Base-by-base conservation (phyloP, 2,797 vertebrate species). In the Bovichtus variegatus region DNA sequence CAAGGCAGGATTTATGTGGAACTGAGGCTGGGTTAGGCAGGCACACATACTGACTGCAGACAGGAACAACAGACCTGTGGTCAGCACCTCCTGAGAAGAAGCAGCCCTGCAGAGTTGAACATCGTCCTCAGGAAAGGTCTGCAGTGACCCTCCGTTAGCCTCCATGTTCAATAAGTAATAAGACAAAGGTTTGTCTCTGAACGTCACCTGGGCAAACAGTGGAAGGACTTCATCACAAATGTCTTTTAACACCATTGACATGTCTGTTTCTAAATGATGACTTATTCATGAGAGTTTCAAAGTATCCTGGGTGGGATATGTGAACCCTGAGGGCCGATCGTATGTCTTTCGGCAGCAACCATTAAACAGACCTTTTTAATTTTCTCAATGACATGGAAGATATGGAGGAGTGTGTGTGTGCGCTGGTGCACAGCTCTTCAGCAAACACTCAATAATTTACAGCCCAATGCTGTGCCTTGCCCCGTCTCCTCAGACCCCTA, bases 131-230 rank as follows among this genome's bases (percentile, higher is more conserved):
- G 62, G 16, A 41, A 13, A 4, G 2, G 31, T 54, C 23, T 61
- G 53, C 2, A 29, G 2, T n/a, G 25, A 25, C 27, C 50, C 65
- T 70, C 66, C 79, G 74, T 73, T 60, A 8, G 69, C 74, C 31
- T 21, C 27, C 25, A 54, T 79, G 68, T n/a, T 92, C 78, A 80
- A 67, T 77, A 89, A 15, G 68, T 94, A 94, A 78, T 89, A 83
- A 75, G 92, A 93, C 83, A 97, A 87, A 50, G 94, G 82, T 41
- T 86, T 95, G 59, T 94, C 93, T 79, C 76, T 82, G 79, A 96
- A 96, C 0, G 75, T 94, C 83, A 96, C 94, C 97, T 98, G 89
- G 19, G 9, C 69, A 83, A 78, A 79, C 2, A 86, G 81, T 59
- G 2, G 74, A 21, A 77, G 18, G 31, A 36, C 12, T 19, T 46